These are phyloP conservation scores for Calypte anna DNA, from an alignment of 2,113 vertebrate species.

Conservation along the genomic window DNA sequence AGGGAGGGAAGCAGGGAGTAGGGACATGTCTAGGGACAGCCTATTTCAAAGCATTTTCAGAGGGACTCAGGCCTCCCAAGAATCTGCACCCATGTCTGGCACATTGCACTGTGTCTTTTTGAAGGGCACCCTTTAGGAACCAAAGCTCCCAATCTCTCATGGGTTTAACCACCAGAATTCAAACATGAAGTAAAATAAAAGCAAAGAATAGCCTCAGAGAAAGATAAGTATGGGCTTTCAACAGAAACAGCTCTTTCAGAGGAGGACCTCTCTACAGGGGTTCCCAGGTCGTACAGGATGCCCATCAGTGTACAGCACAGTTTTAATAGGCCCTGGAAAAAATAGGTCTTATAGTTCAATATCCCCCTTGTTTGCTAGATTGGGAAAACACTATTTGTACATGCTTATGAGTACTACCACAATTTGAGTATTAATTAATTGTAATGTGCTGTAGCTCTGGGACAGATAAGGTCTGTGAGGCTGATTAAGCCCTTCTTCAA, in stretches of 20 bases:
- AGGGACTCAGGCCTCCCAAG: not conserved
- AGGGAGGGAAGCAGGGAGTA: not conserved
- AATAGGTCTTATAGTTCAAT: not conserved
- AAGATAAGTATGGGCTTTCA: not conserved
- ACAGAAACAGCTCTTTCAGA: not conserved
- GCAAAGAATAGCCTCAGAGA: not conserved
- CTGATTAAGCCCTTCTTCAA: not conserved
- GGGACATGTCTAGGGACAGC: accelerated
- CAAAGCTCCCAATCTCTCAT: not conserved
- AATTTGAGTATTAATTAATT: not conserved
- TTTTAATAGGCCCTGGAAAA: not conserved
- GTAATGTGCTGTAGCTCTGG: not conserved
- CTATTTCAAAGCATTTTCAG: not conserved
- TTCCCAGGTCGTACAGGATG: not conserved
- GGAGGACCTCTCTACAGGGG: not conserved
- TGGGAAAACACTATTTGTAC: not conserved
- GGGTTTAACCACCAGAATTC: not conserved
- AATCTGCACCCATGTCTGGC: not conserved
- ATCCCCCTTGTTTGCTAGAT: not conserved
- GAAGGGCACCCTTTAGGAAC: not conserved
- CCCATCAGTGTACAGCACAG: not conserved
- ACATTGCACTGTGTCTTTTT: not conserved
- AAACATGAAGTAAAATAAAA: not conserved
- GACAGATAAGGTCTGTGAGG: not conserved
- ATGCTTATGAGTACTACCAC: not conserved